Evolutionary conservation across 2,113 vertebrate species (phyloP).

Genomic region (Zapus hudsonius): DNA sequence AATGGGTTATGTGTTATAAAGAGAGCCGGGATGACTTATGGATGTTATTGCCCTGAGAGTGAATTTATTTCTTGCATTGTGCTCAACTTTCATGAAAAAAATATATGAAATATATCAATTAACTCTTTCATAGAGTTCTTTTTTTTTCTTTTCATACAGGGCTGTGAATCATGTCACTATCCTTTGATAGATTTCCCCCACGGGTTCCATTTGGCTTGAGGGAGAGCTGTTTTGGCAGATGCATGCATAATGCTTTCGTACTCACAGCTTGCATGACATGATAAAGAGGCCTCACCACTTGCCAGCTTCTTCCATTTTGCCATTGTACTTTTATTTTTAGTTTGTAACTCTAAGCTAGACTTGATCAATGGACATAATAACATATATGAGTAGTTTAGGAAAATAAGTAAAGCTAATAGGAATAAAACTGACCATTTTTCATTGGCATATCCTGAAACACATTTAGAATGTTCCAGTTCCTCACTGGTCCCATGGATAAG

Average conservation of each 20-base stretch:
- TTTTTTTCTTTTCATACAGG: slow-evolving; percentile 49
- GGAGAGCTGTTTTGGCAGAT: slow-evolving; percentile 39
- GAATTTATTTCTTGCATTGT: slow-evolving; percentile 65
- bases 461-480: slow-evolving; percentile 21
- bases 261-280: slow-evolving; percentile 24
- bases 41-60: background rate
- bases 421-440: slow-evolving; percentile 60
- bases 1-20: slow-evolving; percentile 39
- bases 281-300: background rate
- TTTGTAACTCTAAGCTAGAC: slow-evolving; percentile 50
- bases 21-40: slow-evolving; percentile 54
- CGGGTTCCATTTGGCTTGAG: slow-evolving; percentile 44
- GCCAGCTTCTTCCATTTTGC: slow-evolving; percentile 46
- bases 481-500: slow-evolving; percentile 50
- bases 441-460: slow-evolving; percentile 53
- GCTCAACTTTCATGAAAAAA: slow-evolving; percentile 51
- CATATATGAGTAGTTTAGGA: slow-evolving; percentile 35
- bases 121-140: slow-evolving; percentile 56
- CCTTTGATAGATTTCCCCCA: slow-evolving; percentile 30
- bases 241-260: background rate
- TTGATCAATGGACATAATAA: slow-evolving; percentile 57
- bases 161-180: slow-evolving; percentile 1
- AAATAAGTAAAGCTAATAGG: slow-evolving; percentile 28
- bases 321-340: slow-evolving; percentile 31
- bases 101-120: slow-evolving; percentile 61